Percentiles rank a stretch among this genome's conserved stretches.
Conservation (phyloP, 2,113 vertebrate species). For the Oncorhynchus masou region DNA sequence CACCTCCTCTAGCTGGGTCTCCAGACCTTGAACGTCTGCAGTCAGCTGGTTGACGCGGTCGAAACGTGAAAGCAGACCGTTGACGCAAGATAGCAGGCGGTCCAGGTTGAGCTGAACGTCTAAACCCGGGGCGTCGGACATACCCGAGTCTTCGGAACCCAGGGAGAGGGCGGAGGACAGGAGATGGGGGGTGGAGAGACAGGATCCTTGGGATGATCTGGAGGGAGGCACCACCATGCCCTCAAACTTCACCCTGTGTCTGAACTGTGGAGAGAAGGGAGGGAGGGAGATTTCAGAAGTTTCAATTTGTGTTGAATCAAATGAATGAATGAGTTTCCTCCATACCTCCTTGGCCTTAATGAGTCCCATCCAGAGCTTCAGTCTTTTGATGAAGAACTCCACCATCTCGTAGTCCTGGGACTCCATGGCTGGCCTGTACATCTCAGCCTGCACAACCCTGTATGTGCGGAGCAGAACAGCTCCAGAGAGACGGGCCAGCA, state of each 20-base stretch:
- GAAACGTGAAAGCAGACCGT: slow-evolving; percentile 63
- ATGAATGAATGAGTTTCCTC: neutral
- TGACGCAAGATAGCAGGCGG: slow-evolving; percentile 64
- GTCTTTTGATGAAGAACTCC: slow-evolving; percentile 79
- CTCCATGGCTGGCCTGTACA: slow-evolving; percentile 63
- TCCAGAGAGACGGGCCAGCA: slow-evolving; percentile 64
- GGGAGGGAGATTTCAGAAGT: neutral
- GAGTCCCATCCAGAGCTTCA: slow-evolving; percentile 80
- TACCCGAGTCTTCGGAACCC: slow-evolving; percentile 56
- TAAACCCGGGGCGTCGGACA: slow-evolving; percentile 34
- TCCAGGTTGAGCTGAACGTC: slow-evolving; percentile 62
- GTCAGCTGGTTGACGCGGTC: slow-evolving; percentile 70
- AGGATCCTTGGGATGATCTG: slow-evolving; percentile 66
- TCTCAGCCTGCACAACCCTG: slow-evolving; percentile 59
- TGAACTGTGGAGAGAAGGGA: slow-evolving; percentile 65
- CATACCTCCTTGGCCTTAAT: slow-evolving; percentile 77
- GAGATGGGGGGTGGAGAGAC: slow-evolving; percentile 15
- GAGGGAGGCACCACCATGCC: slow-evolving; percentile 70
- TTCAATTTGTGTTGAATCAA: too few relatives aligned
- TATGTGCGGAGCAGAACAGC: slow-evolving; percentile 63
- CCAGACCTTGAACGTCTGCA: slow-evolving; percentile 67
- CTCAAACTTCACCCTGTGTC: slow-evolving; percentile 81
- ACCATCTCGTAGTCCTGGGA: slow-evolving; percentile 81
- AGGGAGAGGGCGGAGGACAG: slow-evolving; percentile 57
- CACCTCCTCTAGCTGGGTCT: slow-evolving; percentile 61